These are phyloP conservation scores for Eurytoma adleriae DNA, from an alignment of 2,888 invertebrate genomes.

Conservation along the genomic window DNA sequence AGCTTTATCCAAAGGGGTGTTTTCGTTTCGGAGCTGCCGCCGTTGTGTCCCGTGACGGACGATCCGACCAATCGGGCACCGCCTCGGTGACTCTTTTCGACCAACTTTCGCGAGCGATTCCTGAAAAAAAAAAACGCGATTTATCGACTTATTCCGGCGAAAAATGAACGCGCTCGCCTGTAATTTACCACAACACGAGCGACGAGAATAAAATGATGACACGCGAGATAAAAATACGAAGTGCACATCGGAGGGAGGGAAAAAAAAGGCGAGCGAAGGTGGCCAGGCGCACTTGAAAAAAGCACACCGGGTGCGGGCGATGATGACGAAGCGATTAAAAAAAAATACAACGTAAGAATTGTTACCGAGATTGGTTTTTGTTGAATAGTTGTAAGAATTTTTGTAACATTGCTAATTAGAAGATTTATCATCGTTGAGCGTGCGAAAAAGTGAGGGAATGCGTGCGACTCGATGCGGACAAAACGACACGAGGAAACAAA, in stretches of 20 bases:
- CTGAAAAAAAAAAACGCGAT: no score
- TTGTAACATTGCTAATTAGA: slow-evolving; percentile 72
- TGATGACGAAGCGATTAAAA: neutral
- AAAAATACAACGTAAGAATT: slow-evolving; percentile 63
- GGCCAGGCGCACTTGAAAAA: neutral
- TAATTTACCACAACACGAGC: no score
- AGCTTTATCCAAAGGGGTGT: neutral
- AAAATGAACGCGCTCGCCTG: no score
- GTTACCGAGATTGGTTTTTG: slow-evolving; percentile 73
- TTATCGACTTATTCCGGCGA: no score
- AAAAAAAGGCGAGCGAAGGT: neutral
- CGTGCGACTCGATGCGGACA: neutral
- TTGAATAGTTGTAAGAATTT: slow-evolving; percentile 74
- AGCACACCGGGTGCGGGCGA: no score
- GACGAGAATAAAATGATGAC: neutral
- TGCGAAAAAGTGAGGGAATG: slow-evolving; percentile 9
- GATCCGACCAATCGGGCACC: no score
- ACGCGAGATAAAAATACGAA: neutral
- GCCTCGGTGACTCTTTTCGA: neutral
- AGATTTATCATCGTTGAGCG: slow-evolving; percentile 65
- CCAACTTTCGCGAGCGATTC: no score
- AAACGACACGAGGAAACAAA: neutral
- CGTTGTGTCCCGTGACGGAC: no score
- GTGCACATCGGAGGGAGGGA: neutral
- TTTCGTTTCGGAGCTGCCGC: neutral